Conservation (phyloP, 1,140 invertebrate species). For the Prorops nasuta region DNA sequence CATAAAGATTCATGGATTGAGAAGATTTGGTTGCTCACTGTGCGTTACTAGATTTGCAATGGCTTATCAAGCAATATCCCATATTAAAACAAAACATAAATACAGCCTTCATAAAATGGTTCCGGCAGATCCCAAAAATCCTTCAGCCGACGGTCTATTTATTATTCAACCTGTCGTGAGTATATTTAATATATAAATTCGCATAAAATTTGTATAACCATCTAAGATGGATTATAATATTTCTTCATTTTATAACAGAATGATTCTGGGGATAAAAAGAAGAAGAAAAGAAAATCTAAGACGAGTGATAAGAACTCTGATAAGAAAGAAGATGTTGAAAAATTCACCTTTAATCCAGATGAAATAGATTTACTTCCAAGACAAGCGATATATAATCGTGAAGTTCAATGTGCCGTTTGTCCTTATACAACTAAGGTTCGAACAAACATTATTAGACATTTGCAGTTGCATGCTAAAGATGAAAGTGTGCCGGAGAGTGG, state of each 20-base stretch:
- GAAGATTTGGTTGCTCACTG: constrained; percentile 56
- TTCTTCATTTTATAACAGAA: neutral
- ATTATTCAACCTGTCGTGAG: constrained; percentile 53
- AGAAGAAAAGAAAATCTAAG: constrained; percentile 32
- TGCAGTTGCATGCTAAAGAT: constrained; percentile 66
- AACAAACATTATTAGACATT: constrained; percentile 71
- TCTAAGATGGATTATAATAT: too few relatives aligned
- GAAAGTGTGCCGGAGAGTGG: constrained; percentile 62
- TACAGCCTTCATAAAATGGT: constrained; percentile 45
- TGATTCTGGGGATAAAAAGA: constrained; percentile 11
- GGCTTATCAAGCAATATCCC: constrained; percentile 48
- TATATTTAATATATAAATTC: too few relatives aligned
- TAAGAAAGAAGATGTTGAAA: constrained; percentile 40
- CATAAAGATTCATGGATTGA: constrained; percentile 55
- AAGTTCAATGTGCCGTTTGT: constrained; percentile 67
- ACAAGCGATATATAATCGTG: constrained; percentile 64
- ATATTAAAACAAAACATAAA: constrained; percentile 62
- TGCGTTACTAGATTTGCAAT: constrained; percentile 54
- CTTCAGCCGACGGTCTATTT: constrained; percentile 58
- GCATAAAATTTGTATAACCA: too few relatives aligned
- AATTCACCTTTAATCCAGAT: constrained; percentile 57
- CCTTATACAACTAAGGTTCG: constrained; percentile 72
- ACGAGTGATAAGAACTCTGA: constrained; percentile 24
- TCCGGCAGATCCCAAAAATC: constrained; percentile 57
- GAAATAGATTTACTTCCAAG: constrained; percentile 66